Evolutionary conservation across 2,113 vertebrate genomes (phyloP), one percentile per base, ranked within the genome.

Genomic region (Oncorhynchus keta): DNA sequence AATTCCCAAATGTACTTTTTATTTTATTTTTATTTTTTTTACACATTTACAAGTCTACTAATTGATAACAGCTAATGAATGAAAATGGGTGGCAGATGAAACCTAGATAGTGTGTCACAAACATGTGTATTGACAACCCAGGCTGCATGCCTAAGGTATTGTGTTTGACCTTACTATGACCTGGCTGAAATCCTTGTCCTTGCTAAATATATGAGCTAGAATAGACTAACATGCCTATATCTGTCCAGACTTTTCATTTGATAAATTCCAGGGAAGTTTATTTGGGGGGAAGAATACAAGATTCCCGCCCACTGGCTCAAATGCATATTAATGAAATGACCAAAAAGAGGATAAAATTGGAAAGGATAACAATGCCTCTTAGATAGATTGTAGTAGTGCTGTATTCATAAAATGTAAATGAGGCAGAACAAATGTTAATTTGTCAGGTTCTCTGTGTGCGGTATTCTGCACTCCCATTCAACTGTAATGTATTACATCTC

Each of bases 31-130:
- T 35, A 1, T 39, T 45, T 45, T 45, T 45, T 45, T 45, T 45
- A 45, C 79, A 89, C 92, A 94, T 91, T 92, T 93, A 92, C 88
- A 85, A 88, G 87, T 86, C 90, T 90, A 92, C 93, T 95, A 93
- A 94, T 92, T 94, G 93, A 94, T 93, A 95, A 94, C 91, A 93
- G 90, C 92, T 94, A 94, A 95, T 94, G 93, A 95, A 96, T 93
- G 91, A 91, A 91, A 94, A 90, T 83, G 79, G 91, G 87, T 86
- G 88, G 51, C 88, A 95, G 94, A 94, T 94, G 89, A 92, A 92
- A 85, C 77, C 81, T 80, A 93, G 93, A 93, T 92, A 89, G 89
- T 84, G 87, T 92, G 85, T 90, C 90, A 86, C 73, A 62, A 24
- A 32, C 26, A 75, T 72, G 72, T 92, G 93, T 94, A 81, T 81